These are phyloP conservation scores for Drosophila pegasa DNA, from an alignment of 2,888 invertebrate genomes.

Conservation along the genomic window DNA sequence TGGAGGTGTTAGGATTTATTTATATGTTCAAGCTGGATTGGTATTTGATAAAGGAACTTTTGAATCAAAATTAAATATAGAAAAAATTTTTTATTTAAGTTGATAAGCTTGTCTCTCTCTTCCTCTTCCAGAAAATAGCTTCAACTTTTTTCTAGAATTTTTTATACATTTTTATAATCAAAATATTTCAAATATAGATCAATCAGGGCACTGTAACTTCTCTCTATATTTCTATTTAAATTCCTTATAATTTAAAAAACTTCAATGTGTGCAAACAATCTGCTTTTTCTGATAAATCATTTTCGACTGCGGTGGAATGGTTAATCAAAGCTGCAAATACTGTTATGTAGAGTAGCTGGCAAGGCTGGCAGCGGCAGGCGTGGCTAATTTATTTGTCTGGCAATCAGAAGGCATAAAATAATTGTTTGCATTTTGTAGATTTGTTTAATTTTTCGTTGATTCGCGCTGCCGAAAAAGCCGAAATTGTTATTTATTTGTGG, in stretches of 20 bases:
- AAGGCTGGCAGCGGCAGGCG: constrained; percentile 40
- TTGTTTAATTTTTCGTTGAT: constrained; percentile 43
- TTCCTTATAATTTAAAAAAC: background rate
- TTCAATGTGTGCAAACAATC: constrained; percentile 30
- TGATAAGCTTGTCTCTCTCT: no score
- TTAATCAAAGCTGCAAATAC: constrained; percentile 55
- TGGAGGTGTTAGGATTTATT: no score
- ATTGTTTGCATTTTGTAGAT: constrained; percentile 40
- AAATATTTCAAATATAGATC: background rate
- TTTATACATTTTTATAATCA: no score
- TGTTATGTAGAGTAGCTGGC: constrained; percentile 6
- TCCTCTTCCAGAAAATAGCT: no score
- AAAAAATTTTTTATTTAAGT: no score
- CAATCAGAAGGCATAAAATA: constrained; percentile 43
- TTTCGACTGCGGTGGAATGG: constrained; percentile 27
- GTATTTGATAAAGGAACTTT: no score
- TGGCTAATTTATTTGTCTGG: constrained; percentile 76
- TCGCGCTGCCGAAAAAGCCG: constrained; percentile 48
- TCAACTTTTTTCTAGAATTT: no score
- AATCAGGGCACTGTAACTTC: background rate
- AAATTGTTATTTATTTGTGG: constrained; percentile 79
- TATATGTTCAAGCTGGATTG: no score
- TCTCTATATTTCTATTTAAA: no score
- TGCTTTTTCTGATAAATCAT: constrained; percentile 57
- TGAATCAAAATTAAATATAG: no score